phyloP scores from a whole-genome alignment of 2,797 vertebrate genomes.

The Knipowitschia caucasica region DNA sequence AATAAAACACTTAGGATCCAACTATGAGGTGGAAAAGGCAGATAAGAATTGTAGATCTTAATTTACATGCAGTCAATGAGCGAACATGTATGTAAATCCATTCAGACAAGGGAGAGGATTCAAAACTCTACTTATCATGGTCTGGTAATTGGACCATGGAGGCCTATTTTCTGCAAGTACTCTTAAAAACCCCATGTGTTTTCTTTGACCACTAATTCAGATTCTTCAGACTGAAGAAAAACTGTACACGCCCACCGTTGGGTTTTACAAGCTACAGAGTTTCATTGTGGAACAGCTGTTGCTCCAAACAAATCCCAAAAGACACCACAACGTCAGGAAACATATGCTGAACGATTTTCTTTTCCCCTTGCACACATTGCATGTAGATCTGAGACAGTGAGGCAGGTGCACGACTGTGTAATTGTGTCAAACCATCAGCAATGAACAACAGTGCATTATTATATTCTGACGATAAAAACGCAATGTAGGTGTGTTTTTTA shows the following conservation, averaged over 20 bases:
- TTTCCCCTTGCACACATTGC: not conserved
- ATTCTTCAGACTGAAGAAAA: not conserved
- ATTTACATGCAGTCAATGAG: too few species aligned
- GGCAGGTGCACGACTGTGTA: not conserved
- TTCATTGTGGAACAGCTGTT: not conserved
- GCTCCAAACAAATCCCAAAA: constrained; percentile 3
- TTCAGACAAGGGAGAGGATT: too few species aligned
- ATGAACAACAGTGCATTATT: not conserved
- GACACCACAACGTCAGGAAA: not conserved
- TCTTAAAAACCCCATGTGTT: not conserved
- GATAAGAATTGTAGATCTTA: too few species aligned
- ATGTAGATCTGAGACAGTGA: not conserved
- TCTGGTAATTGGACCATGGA: not conserved
- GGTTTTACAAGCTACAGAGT: not conserved
- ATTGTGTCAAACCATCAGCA: constrained; percentile 1
- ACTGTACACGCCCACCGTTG: not conserved
- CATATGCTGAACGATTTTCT: not conserved
- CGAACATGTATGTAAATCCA: too few species aligned
- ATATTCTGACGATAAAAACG: not conserved
- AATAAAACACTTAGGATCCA: too few species aligned
- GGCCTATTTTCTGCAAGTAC: not conserved
- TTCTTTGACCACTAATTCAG: not conserved
- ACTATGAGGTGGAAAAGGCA: too few species aligned
- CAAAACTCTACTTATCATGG: not conserved
- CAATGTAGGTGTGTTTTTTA: not conserved